Evolutionary conservation across 2,797 vertebrate species (phyloP).

Genomic region (Semaprochilodus insignis): DNA sequence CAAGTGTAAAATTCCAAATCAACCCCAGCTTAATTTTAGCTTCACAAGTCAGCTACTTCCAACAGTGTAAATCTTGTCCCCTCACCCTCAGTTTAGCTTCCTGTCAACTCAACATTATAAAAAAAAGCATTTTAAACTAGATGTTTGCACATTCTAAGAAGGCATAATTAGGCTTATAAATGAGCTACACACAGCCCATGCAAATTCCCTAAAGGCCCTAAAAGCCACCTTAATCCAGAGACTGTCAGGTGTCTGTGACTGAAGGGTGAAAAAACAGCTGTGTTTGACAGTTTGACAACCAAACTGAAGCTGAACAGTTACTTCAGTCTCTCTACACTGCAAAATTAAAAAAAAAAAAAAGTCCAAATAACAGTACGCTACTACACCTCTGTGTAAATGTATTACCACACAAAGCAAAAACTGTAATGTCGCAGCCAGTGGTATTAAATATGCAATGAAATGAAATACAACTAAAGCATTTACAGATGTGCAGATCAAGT

Average conservation of each 20-base stretch:
- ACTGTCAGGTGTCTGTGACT: not conserved
- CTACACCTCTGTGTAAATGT: not conserved
- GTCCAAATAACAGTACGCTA: not conserved
- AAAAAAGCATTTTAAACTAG: conserved; percentile 11
- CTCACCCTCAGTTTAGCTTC: conserved; percentile 36
- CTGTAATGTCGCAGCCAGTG: not conserved
- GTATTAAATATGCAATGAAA: not conserved
- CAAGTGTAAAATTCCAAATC: conserved; percentile 81
- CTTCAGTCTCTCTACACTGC: not conserved
- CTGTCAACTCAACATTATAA: not conserved
- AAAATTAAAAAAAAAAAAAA: too few species aligned
- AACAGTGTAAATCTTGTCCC: conserved; percentile 64
- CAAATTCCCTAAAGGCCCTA: conserved; percentile 4
- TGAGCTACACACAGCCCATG: not conserved
- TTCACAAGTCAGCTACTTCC: conserved; percentile 77
- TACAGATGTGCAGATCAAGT: not conserved
- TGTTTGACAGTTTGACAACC: conserved; percentile 8
- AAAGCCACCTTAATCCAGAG: conserved; percentile 6
- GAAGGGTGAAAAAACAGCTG: not conserved
- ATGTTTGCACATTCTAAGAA: not conserved
- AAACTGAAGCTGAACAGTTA: not conserved
- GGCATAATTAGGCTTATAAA: not conserved
- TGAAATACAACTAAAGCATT: not conserved
- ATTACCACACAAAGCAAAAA: not conserved
- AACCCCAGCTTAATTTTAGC: conserved; percentile 82